Percentiles rank a stretch among this genome's conserved stretches.
Evolutionary conservation across 1,140 invertebrate species (phyloP).

Genomic region (Drosophila repleta): DNA sequence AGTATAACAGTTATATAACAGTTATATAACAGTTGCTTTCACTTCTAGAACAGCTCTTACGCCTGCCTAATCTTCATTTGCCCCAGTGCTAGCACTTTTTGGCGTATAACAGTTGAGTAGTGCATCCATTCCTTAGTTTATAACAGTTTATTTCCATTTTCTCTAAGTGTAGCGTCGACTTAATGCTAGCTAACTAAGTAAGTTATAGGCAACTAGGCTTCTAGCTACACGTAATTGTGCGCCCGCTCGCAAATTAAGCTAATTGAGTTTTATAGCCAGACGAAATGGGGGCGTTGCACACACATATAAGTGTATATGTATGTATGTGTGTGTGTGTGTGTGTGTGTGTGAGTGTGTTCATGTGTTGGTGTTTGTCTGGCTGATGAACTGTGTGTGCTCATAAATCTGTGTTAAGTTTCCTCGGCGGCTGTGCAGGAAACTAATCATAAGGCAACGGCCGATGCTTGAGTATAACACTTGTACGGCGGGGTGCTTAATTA

Average conservation of each 20-base stretch:
- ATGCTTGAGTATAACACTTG: constrained; percentile 1
- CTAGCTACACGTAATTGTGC: constrained; percentile 22
- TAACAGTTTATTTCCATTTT: neutral
- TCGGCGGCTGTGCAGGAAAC: neutral
- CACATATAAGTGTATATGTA: neutral
- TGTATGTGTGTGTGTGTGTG: neutral
- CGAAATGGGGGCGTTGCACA: constrained; percentile 19
- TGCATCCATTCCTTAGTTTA: neutral
- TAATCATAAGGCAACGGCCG: constrained; percentile 9
- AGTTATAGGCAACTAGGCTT: constrained; percentile 4
- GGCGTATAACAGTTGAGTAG: neutral
- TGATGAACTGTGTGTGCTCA: constrained; percentile 41
- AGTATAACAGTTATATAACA: neutral
- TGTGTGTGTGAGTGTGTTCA: neutral
- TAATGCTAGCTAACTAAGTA: constrained; percentile 1
- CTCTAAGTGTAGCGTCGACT: neutral
- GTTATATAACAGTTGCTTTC: neutral
- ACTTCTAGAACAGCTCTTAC: neutral
- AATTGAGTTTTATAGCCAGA: constrained; percentile 61
- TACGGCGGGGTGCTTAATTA: neutral
- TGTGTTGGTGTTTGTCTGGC: neutral
- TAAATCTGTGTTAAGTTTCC: constrained; percentile 45
- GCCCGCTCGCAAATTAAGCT: constrained; percentile 56
- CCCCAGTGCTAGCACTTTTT: neutral
- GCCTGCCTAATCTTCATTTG: neutral